Evolutionary conservation across 2,888 invertebrate species (phyloP), one percentile per base, ranked within the genome.

Genomic region (Ryuthela nishihirai): DNA sequence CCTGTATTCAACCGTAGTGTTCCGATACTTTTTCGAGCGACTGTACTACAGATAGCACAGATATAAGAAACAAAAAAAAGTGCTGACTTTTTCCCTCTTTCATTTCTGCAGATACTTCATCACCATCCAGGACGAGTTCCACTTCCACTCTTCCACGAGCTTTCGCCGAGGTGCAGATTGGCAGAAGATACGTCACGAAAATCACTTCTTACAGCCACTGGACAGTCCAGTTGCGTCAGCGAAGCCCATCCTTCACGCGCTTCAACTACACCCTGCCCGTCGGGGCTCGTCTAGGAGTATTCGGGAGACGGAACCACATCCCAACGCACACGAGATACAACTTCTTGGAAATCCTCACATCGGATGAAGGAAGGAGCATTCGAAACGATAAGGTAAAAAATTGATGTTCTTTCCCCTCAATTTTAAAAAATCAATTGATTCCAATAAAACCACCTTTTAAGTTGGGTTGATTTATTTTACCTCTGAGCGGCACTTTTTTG

Each of bases 191-290:
- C 75, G 67, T 85, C 70, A 87, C 87, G 69, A 85, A 85, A 63
- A 87, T 92, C 75, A 87, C 88, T 71, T 87, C 92, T 69, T 90
- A 87, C 77, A 88, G 89, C 75, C 91, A 91, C 77, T 92, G 91
- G 92, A 91, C 89, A 76, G 84, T 89, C 64, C 91, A 91, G 78
- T 89, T 92, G 75, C 83, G 87, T 67, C 90, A 89, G 78, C 89
- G 55, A 12, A 62, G 65, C 21, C 65, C 69, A n/a, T 62, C 67
- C 7, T 61, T 69, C 40, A 67, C 68, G 29, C 64, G 67, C 23
- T 69, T 90, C 77, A 92, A 92, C 77, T 85, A 91, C 73, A 90
- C 89, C 56, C 80, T 92, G 70, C 91, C 91, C 35, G 26, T 64
- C 40, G 65, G 60, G 12, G 68, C 70, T 17, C 67, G 66, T 6